Percentiles rank a stretch among this genome's conserved stretches.
Conservation (phyloP, 2,888 invertebrate genomes). For the Hyposoter didymator region DNA sequence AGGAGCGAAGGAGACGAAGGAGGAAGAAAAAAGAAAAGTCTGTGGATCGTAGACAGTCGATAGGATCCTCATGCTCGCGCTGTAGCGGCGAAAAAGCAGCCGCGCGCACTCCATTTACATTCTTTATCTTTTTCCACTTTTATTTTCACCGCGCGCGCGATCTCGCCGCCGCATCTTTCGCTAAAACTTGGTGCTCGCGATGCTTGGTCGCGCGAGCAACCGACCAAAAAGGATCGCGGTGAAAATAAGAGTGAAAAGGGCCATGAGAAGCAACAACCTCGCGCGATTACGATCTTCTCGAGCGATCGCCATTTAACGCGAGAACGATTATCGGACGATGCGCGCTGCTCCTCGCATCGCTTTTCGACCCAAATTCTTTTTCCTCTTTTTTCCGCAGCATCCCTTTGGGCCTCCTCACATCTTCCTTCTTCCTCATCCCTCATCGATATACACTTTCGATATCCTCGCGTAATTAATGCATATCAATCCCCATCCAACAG, state of each 20-base stretch:
- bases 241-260: conserved; percentile 27
- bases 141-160: conserved; percentile 25
- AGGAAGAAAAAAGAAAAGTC: conserved; percentile 11
- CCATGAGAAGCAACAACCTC: conserved; percentile 37
- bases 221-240: conserved; percentile 13
- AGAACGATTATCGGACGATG: conserved; percentile 65
- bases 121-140: conserved; percentile 24
- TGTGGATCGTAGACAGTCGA: conserved; percentile 59
- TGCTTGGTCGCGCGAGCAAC: conserved; percentile 10
- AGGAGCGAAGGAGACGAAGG: conserved; percentile 20
- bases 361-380: conserved; percentile 59
- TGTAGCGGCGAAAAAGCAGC: conserved; percentile 49
- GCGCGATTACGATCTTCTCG: conserved; percentile 63
- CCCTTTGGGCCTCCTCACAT: neutral
- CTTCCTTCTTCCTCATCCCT: neutral
- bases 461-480: conserved; percentile 63
- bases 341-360: conserved; percentile 10
- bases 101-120: conserved; percentile 44
- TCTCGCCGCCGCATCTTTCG: conserved; percentile 25
- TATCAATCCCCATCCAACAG: conserved; percentile 58
- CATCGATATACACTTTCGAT: conserved; percentile 56
- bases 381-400: conserved; percentile 42
- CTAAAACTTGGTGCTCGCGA: neutral
- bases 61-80: conserved; percentile 48
- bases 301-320: conserved; percentile 65